Evolutionary conservation across 2,113 vertebrate genomes (phyloP).

Genomic region (Hemichromis elongatus): DNA sequence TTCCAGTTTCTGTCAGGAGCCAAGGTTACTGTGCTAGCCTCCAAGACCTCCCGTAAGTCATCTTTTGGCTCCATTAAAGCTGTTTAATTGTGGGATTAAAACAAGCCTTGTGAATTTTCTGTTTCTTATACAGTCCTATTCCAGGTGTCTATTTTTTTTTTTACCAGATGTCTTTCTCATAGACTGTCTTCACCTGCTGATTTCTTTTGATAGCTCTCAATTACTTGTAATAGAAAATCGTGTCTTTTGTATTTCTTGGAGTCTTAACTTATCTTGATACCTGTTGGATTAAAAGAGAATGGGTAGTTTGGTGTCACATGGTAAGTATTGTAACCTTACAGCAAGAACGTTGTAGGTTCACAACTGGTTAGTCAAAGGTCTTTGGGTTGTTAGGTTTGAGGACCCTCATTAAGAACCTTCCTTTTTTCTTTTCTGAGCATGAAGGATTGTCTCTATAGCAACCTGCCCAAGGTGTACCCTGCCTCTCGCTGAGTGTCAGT

Average conservation of each 20-base stretch:
- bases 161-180: neutral
- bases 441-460: neutral
- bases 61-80: neutral
- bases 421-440: neutral
- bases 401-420: neutral
- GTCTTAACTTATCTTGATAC: neutral
- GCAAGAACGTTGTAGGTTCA: accelerated
- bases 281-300: neutral
- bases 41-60: constrained; percentile 95
- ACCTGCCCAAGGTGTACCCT: neutral
- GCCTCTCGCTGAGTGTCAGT: accelerated
- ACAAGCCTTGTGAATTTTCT: neutral
- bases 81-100: neutral
- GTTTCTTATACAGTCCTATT: neutral
- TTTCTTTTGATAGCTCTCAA: neutral
- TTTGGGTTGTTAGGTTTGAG: too few relatives aligned
- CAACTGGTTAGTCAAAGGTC: neutral
- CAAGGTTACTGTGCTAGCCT: constrained; percentile 85
- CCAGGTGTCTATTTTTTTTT: accelerated
- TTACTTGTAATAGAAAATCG: neutral
- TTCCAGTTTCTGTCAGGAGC: constrained; percentile 86
- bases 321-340: neutral
- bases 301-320: neutral
- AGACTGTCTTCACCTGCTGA: neutral
- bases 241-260: neutral